These are phyloP conservation scores for Prunella fulvescens DNA, from an alignment of 2,113 vertebrate species.

Conservation along the genomic window DNA sequence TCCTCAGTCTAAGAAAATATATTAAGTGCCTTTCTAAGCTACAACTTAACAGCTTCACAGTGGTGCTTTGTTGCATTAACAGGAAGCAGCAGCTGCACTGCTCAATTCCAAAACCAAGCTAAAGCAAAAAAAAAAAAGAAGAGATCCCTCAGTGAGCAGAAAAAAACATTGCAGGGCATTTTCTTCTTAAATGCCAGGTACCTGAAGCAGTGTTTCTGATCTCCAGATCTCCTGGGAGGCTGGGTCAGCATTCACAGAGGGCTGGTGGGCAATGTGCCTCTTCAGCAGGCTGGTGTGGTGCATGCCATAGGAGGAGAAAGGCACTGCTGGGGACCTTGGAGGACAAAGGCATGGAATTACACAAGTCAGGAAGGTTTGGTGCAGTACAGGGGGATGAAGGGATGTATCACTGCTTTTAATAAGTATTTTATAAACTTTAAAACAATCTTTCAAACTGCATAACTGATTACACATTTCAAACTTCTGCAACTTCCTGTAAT, in stretches of 20 bases:
- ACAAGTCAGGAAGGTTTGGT: not conserved
- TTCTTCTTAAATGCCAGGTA: not conserved
- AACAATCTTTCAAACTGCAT: not conserved
- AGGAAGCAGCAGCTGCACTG: not conserved
- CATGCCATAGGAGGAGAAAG: constrained; percentile 86
- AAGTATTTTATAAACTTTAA: not conserved
- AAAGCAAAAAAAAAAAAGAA: not conserved
- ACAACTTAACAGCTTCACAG: not conserved
- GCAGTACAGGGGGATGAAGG: not conserved
- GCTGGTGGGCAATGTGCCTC: constrained; percentile 91
- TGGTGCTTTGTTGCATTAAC: not conserved
- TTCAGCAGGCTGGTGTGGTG: constrained; percentile 90
- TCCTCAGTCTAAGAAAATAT: not conserved
- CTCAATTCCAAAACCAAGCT: not conserved
- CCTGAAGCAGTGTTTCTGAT: constrained; percentile 88
- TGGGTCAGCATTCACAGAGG: constrained; percentile 90
- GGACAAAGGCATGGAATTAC: not conserved
- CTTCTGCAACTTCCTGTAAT: not conserved
- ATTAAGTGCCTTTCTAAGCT: not conserved
- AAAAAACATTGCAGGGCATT: not conserved
- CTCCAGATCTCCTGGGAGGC: constrained; percentile 98
- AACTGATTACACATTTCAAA: not conserved
- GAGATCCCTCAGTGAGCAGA: not conserved
- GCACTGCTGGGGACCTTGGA: constrained; percentile 78
- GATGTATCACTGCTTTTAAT: not conserved